Base-by-base conservation (phyloP, 2,888 invertebrate species). In the Lingula anatina region DNA sequence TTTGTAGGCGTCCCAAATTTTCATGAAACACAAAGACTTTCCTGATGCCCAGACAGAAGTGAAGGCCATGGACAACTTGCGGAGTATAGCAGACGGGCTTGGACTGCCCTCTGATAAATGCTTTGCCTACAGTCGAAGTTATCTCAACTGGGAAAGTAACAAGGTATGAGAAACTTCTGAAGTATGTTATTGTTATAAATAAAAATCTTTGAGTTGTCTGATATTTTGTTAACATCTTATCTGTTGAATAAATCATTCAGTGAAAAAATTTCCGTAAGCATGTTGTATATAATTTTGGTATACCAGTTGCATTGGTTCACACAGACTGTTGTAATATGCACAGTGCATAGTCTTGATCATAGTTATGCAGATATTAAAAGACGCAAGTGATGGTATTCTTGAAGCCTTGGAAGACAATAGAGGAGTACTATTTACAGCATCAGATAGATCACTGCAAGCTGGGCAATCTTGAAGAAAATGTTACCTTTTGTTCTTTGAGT, bases 91-190 rank as follows among this genome's bases (percentile, higher is more conserved):
- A 4, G 40, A 46, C 5, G 53, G 49, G 5, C 44, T 56, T 3
- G 47, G 50, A 20, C 55, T 56, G 20, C 47, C 58, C 37, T 50
- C 52, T 37, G 60, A 62, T 15, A 51, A 57, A 41, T 65, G 66
- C 44, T 67, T 70, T 51, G 55, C 63, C 2, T 70, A 64, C 55
- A 55, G 60, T 7, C 46, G 47, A 2, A 54, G 58, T 25, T 70
- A 68, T 48, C 54, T 68, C 4, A 65, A 63, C 21, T 64, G 60
- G 54, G 69, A 68, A 54, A 65, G 65, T 18, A 68, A 66, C 53
- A 67, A 60, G 58, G 68, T 68, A 49, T 3, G 42, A 35, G 24
- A 24, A 39, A 31, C 35, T 9, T 12, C 35, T 31, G 9, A 15
- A 15, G 9, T 15, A 12, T 15, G 9, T 31, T 9, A 12, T 31